A percentile compares a stretch with the other conserved stretches of the same genome.
Evolutionary conservation across 92 coral and sea anemone species (phyloP).

Genomic region (Porites cylindrica): DNA sequence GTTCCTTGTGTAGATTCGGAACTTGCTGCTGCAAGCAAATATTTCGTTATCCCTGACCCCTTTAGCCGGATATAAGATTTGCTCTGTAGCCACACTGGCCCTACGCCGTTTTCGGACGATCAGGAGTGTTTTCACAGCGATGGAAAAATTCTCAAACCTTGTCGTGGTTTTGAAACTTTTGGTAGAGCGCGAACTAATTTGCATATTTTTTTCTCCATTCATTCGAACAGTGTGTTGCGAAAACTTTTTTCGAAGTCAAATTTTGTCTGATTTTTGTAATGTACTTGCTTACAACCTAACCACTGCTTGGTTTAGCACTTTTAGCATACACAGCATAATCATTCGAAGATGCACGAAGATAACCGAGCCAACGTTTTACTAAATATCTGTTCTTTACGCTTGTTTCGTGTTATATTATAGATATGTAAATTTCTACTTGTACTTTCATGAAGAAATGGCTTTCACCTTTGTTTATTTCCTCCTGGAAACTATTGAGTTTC

Average conservation of each 20-base stretch:
- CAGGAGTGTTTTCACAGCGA: constrained; percentile 2
- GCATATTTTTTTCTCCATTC: constrained; percentile 95
- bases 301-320: neutral
- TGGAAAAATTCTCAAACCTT: constrained; percentile 36
- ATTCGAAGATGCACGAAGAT: neutral
- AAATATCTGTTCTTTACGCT: constrained; percentile 20
- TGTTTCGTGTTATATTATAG: neutral
- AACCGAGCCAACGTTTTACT: constrained; percentile 25
- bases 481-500: neutral
- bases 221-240: constrained; percentile 67
- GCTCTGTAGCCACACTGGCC: neutral
- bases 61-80: neutral
- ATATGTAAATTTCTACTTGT: constrained; percentile 53
- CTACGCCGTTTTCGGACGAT: constrained; percentile 3
- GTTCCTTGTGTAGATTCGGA: constrained; percentile 35
- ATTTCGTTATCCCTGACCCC: constrained; percentile 19
- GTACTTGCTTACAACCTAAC: neutral
- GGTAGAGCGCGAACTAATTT: constrained; percentile 80
- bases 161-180: constrained; percentile 82
- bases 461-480: constrained; percentile 33
- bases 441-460: constrained; percentile 49
- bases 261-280: neutral
- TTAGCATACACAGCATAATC: neutral
- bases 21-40: constrained; percentile 36
- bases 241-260: constrained; percentile 46